Conservation (phyloP, 2,113 vertebrate species). For the Antennarius striatus region DNA sequence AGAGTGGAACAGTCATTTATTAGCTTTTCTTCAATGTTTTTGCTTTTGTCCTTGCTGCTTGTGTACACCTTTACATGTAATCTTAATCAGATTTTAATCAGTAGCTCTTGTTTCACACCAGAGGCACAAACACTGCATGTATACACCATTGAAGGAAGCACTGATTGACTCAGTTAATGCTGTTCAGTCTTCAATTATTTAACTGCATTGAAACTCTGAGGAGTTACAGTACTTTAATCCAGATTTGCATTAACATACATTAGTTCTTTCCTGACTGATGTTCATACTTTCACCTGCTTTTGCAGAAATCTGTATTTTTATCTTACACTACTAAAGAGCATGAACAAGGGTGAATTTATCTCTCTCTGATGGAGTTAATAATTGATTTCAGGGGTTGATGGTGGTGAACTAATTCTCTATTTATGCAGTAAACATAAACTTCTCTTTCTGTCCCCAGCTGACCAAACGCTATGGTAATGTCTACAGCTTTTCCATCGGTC, state of each 20-base stretch:
- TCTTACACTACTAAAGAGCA: not conserved
- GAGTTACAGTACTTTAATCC: not conserved
- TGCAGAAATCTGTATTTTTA: not conserved
- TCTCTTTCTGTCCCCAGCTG: slow-evolving; percentile 29
- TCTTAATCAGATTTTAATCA: not conserved
- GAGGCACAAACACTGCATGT: not conserved
- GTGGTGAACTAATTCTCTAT: not conserved
- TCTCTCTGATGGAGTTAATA: not conserved
- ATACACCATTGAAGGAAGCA: no score
- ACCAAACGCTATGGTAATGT: slow-evolving; percentile 45
- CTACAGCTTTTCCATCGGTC: slow-evolving; percentile 51
- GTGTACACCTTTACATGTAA: not conserved
- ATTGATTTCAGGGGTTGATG: not conserved
- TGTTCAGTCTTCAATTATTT: not conserved
- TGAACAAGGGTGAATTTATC: no score
- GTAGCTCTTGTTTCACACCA: not conserved
- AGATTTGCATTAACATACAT: no score
- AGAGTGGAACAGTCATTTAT: not conserved
- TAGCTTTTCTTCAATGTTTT: not conserved
- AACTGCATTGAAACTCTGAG: not conserved
- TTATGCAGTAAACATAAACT: not conserved
- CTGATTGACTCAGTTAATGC: no score
- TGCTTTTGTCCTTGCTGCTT: not conserved
- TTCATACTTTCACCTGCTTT: no score
- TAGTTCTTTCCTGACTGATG: no score